Base-by-base conservation (phyloP, 2,113 vertebrate species). In the Tinamus guttatus region DNA sequence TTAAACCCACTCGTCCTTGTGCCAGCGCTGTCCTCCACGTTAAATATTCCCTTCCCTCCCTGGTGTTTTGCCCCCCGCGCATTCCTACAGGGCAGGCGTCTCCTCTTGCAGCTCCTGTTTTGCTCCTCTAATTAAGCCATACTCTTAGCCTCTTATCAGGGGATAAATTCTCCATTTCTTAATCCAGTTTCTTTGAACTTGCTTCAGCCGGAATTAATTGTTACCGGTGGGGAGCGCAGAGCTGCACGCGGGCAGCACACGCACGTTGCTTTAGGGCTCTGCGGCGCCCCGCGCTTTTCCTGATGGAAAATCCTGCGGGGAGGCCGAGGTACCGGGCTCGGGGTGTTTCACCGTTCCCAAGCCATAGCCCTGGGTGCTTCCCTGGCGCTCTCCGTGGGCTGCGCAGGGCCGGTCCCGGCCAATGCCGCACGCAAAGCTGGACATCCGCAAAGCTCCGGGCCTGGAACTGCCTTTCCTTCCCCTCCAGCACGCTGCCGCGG, bases 381-480 rank as follows among this genome's bases (percentile, higher is more conserved):
- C n/a, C n/a, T n/a, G n/a, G n/a, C n/a, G n/a, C n/a, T n/a, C n/a
- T n/a, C n/a, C n/a, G n/a, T n/a, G n/a, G 52, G 52, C 8, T 54
- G 25, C 28, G 27, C 18, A 28, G 7, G 5, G 27, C 20, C 28
- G 7, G 27, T 54, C 52, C 52, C 8, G 13, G 52, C n/a, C n/a
- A n/a, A n/a, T n/a, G n/a, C n/a, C n/a, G n/a, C n/a, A n/a, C n/a
- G n/a, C n/a, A n/a, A n/a, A n/a, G 14, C 65, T 5, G 0, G 0
- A 32, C 28, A 16, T 38, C 17, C 40, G 65, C 38, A 67, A 49
- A 11, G n/a, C 28, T 7, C 62, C 24, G 56, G n/a, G 40, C 28
- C 30, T 30, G 63, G 52, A 49, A 14, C 0, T 0, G 2, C 0
- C 0, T 38, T 45, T 52, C 8, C 63, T 49, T 30, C 60, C 28